These are phyloP conservation scores for Amaurobius ferox DNA, from an alignment of 2,888 invertebrate species.

Conservation along the genomic window DNA sequence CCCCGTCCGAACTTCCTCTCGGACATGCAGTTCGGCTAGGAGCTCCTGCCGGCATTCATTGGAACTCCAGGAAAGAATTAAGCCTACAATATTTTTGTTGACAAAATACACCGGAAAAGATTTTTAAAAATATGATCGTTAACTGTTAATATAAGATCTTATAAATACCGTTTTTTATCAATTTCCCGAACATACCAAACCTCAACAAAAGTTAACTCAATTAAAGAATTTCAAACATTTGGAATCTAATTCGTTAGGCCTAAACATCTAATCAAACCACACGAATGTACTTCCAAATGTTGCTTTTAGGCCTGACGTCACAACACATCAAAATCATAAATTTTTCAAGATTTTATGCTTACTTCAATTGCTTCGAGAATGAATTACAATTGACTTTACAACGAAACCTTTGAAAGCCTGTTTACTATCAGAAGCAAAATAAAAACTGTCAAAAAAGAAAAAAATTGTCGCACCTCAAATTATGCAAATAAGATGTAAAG, in stretches of 20 bases:
- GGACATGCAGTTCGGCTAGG: conserved; percentile 42
- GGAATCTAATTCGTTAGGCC: conserved; percentile 64
- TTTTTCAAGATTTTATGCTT: conserved; percentile 63
- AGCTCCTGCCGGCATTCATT: conserved; percentile 49
- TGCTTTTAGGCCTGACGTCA: conserved; percentile 72
- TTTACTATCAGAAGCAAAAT: neutral
- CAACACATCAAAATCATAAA: conserved; percentile 66
- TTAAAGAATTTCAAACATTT: neutral
- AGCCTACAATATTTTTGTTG: conserved; percentile 54
- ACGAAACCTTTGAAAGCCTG: neutral
- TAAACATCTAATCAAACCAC: conserved; percentile 65
- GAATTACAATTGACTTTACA: neutral
- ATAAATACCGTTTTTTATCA: neutral
- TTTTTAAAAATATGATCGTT: neutral
- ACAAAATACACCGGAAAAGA: neutral
- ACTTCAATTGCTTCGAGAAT: conserved; percentile 21
- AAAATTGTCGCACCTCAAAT: conserved; percentile 63
- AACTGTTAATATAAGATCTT: no score
- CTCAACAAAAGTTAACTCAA: neutral
- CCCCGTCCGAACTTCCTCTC: conserved; percentile 53
- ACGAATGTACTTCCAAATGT: conserved; percentile 60
- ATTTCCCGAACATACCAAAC: neutral
- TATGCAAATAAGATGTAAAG: conserved; percentile 73
- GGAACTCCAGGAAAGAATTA: conserved; percentile 25
- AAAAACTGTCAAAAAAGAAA: conserved; percentile 25